Evolutionary conservation across 2,113 vertebrate genomes (phyloP), one percentile per base, ranked within the genome.

Genomic region (Gavialis gangeticus): DNA sequence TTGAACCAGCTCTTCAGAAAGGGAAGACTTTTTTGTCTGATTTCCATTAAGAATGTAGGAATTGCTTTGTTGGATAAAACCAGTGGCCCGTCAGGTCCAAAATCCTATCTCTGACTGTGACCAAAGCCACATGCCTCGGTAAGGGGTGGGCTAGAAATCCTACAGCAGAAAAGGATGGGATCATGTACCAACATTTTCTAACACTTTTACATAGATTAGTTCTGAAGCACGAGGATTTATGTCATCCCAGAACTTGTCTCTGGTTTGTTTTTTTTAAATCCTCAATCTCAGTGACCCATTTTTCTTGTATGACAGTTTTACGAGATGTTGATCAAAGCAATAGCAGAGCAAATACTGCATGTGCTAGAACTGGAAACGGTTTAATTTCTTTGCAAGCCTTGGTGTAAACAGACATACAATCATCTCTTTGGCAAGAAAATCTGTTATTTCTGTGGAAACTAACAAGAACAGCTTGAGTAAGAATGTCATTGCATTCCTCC

Each of bases 371-470:
- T 64, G 30, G 10, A 75, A n/a, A 91, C 19, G 75, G 62, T 76
- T 93, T 84, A 71, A 88, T 84, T 94, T 96, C 30, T 80, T 95
- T 93, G 59, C 77, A 88, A 27, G 69, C 28, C 13, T 13, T 1
- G n/a, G 64, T 90, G 89, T 79, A 95, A 96, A 96, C 87, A 96
- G 54, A 87, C 46, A 55, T 85, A 84, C 92, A 91, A 71, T 60
- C 3, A 54, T 75, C 30, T 69, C 27, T 79, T 91, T 91, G 88
- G 82, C 57, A 59, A 79, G 66, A 15, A 66, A 12, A 82, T 54
- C 7, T 69, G 73, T 86, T 94, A 15, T 73, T 75, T 83, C 69
- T 67, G 37, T 71, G 55, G 69, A 88, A 92, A 96, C 75, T 88
- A 94, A 79, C 79, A 80, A 92, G 79, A 85, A 76, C 69, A 90